Evolutionary conservation across 2,113 vertebrate species (phyloP).

Genomic region (Cyphomyrus plagiostoma): DNA sequence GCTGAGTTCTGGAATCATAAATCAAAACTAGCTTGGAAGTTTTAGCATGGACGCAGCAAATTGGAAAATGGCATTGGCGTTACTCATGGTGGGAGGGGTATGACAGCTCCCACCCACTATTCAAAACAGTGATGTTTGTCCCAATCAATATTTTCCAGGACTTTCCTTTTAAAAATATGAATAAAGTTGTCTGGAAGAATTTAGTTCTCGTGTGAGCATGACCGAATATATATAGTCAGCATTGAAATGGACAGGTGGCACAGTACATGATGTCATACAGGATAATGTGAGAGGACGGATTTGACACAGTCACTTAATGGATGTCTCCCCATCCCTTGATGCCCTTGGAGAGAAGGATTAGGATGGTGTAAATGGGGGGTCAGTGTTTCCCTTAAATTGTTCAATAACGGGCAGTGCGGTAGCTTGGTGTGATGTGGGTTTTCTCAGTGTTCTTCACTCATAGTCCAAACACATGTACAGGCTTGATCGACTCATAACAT

Average conservation of each 20-base stretch:
- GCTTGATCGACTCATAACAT: background rate
- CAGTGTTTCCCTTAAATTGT: background rate
- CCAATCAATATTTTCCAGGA: background rate
- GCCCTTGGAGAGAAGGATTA: background rate
- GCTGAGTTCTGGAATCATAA: too few relatives aligned
- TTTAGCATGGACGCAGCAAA: background rate
- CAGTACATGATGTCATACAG: background rate
- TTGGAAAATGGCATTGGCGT: background rate
- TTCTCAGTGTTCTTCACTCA: background rate
- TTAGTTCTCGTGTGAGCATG: background rate
- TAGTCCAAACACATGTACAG: background rate
- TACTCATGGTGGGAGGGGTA: too few relatives aligned
- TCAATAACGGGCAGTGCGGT: background rate
- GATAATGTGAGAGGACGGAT: background rate
- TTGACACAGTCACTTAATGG: background rate
- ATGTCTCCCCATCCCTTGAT: background rate
- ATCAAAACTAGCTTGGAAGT: background rate
- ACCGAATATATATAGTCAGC: background rate
- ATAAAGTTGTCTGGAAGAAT: background rate
- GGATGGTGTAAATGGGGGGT: background rate
- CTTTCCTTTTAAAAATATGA: background rate
- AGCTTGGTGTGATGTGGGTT: background rate
- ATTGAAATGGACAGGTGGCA: background rate
- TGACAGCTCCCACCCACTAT: too few relatives aligned
- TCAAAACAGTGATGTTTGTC: too few relatives aligned